A percentile compares a stretch with the other conserved stretches of the same genome.
These are phyloP conservation scores for Amblyraja radiata DNA, from an alignment of 2,797 vertebrate species.

Conservation along the genomic window DNA sequence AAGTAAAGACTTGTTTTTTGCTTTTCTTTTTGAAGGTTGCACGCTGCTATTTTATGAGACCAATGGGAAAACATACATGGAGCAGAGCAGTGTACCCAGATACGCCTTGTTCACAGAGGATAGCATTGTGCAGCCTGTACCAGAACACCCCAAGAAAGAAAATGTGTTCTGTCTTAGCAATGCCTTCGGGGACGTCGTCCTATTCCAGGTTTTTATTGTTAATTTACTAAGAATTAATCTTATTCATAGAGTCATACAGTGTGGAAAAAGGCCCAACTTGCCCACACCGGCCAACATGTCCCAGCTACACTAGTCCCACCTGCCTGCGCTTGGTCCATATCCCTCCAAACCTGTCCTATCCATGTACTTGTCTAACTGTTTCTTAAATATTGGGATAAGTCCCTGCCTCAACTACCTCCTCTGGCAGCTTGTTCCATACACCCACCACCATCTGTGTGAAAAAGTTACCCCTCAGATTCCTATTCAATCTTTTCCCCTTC, in stretches of 20 bases:
- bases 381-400: no score
- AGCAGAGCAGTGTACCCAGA: constrained; percentile 71
- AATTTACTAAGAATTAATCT: neutral
- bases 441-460: no score
- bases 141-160: constrained; percentile 89
- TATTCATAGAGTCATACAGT: neutral
- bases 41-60: constrained; percentile 86
- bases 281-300: no score
- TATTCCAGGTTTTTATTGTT: constrained; percentile 74
- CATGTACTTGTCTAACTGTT: no score
- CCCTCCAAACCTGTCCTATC: no score
- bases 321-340: no score
- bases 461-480: no score
- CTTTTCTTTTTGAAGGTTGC: constrained; percentile 62
- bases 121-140: constrained; percentile 83
- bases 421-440: no score
- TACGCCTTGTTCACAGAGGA: constrained; percentile 83
- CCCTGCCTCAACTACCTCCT: no score
- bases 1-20: neutral
- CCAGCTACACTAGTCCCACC: no score
- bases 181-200: constrained; percentile 82
- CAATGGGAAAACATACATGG: constrained; percentile 70
- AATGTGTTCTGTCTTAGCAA: constrained; percentile 94
- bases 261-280: no score
- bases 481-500: no score